phyloP scores from a whole-genome alignment of 2,113 vertebrate genomes.

The Phrynosoma blainvillii region DNA sequence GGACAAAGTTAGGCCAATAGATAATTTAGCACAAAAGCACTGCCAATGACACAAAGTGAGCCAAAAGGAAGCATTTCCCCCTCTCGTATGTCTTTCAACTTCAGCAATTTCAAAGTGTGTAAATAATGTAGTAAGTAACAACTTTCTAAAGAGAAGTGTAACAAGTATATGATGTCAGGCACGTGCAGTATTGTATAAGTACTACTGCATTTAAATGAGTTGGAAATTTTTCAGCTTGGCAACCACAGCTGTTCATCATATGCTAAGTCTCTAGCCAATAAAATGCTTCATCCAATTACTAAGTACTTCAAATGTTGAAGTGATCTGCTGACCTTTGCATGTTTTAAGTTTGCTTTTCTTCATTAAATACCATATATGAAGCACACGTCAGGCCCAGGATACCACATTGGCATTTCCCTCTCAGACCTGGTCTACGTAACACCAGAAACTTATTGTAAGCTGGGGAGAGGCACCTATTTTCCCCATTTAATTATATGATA shows the following conservation, averaged over 20 bases:
- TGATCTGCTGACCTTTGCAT: slow-evolving; percentile 13
- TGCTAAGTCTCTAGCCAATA: slow-evolving; percentile 10
- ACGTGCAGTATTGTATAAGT: slow-evolving; percentile 1
- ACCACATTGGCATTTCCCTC: not conserved
- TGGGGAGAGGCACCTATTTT: not conserved
- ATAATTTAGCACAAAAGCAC: not conserved
- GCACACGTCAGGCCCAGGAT: not conserved
- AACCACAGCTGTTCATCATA: slow-evolving; percentile 2
- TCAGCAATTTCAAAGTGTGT: slow-evolving; percentile 2
- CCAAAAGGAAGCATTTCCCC: not conserved
- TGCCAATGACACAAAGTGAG: slow-evolving; percentile 10
- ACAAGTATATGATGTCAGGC: not conserved
- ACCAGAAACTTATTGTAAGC: not conserved
- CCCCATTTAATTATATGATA: not conserved
- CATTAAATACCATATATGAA: not conserved
- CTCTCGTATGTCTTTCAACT: not conserved
- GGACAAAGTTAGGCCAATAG: not conserved
- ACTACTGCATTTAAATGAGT: slow-evolving; percentile 7
- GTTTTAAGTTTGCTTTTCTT: not conserved
- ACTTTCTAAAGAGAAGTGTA: not conserved
- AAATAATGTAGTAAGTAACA: not conserved
- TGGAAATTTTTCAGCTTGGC: slow-evolving; percentile 6
- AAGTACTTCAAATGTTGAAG: not conserved
- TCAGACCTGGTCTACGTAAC: not conserved
- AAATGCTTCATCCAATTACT: slow-evolving; percentile 10